These are phyloP conservation scores for Eumacrocentrus americanus DNA, from an alignment of 2,888 invertebrate species.

Conservation along the genomic window DNA sequence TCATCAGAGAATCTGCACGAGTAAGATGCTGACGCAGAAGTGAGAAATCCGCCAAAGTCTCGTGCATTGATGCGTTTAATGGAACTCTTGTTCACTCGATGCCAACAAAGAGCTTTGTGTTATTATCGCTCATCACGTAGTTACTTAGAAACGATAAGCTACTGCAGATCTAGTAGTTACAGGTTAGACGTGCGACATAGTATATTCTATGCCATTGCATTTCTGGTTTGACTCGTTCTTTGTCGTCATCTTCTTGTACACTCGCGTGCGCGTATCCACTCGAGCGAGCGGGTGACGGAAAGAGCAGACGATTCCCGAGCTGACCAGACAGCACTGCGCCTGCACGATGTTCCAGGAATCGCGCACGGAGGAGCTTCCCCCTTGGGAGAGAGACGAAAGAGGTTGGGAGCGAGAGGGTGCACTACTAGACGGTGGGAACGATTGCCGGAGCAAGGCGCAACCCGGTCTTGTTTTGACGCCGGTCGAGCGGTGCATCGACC, in stretches of 20 bases:
- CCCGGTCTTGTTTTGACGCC: constrained; percentile 57
- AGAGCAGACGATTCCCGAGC: constrained; percentile 43
- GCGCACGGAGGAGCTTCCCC: constrained; percentile 34
- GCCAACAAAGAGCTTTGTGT: constrained; percentile 41
- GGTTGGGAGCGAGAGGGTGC: constrained; percentile 30
- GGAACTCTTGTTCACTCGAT: constrained; percentile 10
- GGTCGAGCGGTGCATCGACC: constrained; percentile 58
- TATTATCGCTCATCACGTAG: constrained; percentile 61
- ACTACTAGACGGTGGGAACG: constrained; percentile 60
- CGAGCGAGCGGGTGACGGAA: constrained; percentile 12
- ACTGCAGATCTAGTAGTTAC: constrained; percentile 23
- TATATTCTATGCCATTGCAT: constrained; percentile 4
- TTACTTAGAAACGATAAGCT: constrained; percentile 55
- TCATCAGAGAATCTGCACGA: constrained; percentile 26
- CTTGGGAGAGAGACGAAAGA: constrained; percentile 32
- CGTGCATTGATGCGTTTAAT: constrained; percentile 6
- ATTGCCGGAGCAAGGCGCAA: constrained; percentile 38
- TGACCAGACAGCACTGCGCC: constrained; percentile 57
- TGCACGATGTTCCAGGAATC: constrained; percentile 52
- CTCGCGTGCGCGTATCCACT: constrained; percentile 33
- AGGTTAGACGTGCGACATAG: constrained; percentile 39
- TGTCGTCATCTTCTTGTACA: constrained; percentile 32
- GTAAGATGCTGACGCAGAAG: too few species aligned
- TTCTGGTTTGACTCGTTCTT: constrained; percentile 53
- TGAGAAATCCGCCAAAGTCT: too few species aligned